A percentile compares a stretch with the other conserved stretches of the same genome.
Evolutionary conservation across 2,888 invertebrate species (phyloP).

Genomic region (Meiosimyza platycephala): DNA sequence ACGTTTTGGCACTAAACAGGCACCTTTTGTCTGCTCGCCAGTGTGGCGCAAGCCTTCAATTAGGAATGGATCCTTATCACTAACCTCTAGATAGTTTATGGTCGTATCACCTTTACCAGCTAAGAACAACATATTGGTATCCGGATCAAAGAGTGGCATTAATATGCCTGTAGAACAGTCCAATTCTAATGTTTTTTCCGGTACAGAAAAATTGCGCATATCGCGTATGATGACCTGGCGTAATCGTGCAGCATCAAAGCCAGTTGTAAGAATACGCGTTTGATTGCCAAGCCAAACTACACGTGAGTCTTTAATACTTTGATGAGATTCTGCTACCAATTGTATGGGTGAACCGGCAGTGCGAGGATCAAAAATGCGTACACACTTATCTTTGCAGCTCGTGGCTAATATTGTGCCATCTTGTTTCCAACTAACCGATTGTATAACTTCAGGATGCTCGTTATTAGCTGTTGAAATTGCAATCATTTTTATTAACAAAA

Average conservation of each 20-base stretch:
- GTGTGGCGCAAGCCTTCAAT: conserved; percentile 89
- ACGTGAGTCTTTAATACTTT: conserved; percentile 91
- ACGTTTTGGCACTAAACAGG: conserved; percentile 90
- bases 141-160: conserved; percentile 92
- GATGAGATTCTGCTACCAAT: conserved; percentile 80
- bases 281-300: conserved; percentile 91
- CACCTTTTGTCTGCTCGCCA: conserved; percentile 95
- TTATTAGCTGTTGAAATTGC: conserved; percentile 70
- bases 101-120: conserved; percentile 96
- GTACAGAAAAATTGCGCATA: conserved; percentile 80
- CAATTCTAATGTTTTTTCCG: conserved; percentile 82
- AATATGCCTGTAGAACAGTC: conserved; percentile 91
- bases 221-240: conserved; percentile 92
- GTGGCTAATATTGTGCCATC: conserved; percentile 84
- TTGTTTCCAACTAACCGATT: conserved; percentile 90
- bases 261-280: conserved; percentile 86
- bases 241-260: conserved; percentile 87
- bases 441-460: conserved; percentile 88
- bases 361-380: conserved; percentile 88
- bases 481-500: conserved; percentile 10
- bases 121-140: conserved; percentile 95
- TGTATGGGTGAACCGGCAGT: conserved; percentile 70
- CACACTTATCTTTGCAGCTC: conserved; percentile 91
- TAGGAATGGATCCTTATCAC: conserved; percentile 88
- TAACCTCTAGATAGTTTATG: conserved; percentile 89